Base-by-base conservation (phyloP, 2,113 vertebrate genomes). In the Datnioides undecimradiatus region DNA sequence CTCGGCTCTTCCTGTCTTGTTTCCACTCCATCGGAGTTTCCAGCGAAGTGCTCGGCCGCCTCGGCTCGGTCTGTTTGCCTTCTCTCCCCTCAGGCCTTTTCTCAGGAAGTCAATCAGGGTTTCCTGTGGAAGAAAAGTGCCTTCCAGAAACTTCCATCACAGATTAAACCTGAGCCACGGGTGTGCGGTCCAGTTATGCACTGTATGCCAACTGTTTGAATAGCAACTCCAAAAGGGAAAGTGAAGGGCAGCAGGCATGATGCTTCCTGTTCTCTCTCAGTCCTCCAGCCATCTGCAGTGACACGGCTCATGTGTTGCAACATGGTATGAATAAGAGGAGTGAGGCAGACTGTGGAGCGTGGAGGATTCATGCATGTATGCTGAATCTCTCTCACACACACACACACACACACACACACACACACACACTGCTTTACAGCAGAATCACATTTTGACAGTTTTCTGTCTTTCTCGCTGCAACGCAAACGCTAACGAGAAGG, bases 91-190 rank as follows among this genome's bases (percentile, higher is more conserved):
- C 41, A 16, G 13, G 36, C n/a, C 36, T 63, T 41, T 54, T 57
- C 40, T 68, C 34, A 78, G 73, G 60, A 75, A 76, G 55, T 65
- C 0, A 70, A 62, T 71, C 43, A 38, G 55, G 49, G 21, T 23
- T 48, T 77, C 64, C 69, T 68, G 31, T 54, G 14, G 21, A 63
- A 33, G 33, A 60, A 10, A 36, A 6, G 16, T 10, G 41, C 33
- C 48, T 55, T 68, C 40, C 46, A 49, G 21, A 63, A 62, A 78
- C 13, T 49, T 29, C 49, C 48, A 21, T 55, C 19, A 14, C 8
- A 36, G 59, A 77, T 78, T 57, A 31, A 40, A 57, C 64, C 49
- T 33, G 14, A 48, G 41, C 36, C 29, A 23, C 2, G 13, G 1
- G 16, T 45, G 21, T 41, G 60, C 14, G 3, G 9, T n/a, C 23